These are phyloP conservation scores for Paramormyrops hopkinsi DNA, from an alignment of 2,797 vertebrate species.

Conservation along the genomic window DNA sequence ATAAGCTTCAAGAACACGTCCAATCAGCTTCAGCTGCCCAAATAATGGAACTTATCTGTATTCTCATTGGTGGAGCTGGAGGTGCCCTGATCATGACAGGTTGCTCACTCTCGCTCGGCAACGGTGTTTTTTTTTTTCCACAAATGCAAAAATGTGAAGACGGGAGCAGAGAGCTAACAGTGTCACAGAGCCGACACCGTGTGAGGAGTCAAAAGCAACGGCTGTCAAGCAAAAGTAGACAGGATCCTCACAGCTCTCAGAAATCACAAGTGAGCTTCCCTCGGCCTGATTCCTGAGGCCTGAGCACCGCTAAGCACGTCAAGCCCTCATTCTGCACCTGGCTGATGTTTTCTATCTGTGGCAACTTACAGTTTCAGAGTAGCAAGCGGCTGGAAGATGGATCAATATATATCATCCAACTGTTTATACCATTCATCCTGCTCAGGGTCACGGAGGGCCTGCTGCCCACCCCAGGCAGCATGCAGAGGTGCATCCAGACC, in stretches of 20 bases:
- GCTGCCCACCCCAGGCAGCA: background rate
- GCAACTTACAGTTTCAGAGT: background rate
- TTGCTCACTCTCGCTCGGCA: background rate
- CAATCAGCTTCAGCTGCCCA: background rate
- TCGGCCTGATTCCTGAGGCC: background rate
- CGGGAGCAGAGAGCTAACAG: background rate
- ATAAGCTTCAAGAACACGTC: background rate
- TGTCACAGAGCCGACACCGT: background rate
- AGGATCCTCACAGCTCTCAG: background rate
- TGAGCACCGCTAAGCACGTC: background rate
- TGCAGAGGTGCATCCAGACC: background rate
- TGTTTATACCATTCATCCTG: background rate
- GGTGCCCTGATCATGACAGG: background rate
- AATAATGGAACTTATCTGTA: background rate
- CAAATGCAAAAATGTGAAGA: background rate
- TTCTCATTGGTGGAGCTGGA: constrained; percentile 1
- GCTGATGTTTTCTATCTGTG: background rate
- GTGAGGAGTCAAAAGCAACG: background rate
- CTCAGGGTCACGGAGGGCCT: background rate
- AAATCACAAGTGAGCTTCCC: background rate
- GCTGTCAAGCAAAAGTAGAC: background rate
- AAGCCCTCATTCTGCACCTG: background rate
- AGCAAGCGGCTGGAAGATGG: background rate
- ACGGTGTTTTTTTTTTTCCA: background rate
- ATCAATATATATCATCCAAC: background rate